These are phyloP conservation scores for Zingel zingel DNA, from an alignment of 2,113 vertebrate genomes.

Conservation along the genomic window DNA sequence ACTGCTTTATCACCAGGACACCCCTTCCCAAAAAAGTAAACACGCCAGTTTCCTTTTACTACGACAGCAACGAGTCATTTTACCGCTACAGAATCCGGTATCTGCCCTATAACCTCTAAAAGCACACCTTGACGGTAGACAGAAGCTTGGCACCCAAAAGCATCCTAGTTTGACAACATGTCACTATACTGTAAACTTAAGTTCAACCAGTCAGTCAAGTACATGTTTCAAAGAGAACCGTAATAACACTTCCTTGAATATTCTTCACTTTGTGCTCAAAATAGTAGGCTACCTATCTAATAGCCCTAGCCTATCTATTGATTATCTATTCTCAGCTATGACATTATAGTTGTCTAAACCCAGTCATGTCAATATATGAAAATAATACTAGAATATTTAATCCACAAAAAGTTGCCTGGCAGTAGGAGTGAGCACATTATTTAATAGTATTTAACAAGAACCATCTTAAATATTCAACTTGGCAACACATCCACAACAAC, in stretches of 20 bases:
- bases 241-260: background rate
- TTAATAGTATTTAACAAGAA: background rate
- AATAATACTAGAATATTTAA: background rate
- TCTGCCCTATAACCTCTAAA: background rate
- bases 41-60: conserved; percentile 73
- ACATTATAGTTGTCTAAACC: background rate
- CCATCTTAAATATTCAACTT: background rate
- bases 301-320: background rate
- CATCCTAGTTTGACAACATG: background rate
- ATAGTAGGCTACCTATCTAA: background rate
- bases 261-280: background rate
- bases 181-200: background rate
- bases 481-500: background rate
- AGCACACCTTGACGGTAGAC: conserved; percentile 37
- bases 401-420: background rate
- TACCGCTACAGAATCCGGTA: background rate
- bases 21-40: conserved; percentile 77
- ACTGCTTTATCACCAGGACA: conserved; percentile 80
- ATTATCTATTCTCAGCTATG: background rate
- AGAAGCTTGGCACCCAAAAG: background rate
- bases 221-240: background rate
- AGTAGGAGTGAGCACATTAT: background rate
- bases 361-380: background rate
- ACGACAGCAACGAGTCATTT: background rate
- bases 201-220: too few relatives aligned